Conservation (phyloP, 2,888 invertebrate genomes). For the Drosophila meridionalis region DNA sequence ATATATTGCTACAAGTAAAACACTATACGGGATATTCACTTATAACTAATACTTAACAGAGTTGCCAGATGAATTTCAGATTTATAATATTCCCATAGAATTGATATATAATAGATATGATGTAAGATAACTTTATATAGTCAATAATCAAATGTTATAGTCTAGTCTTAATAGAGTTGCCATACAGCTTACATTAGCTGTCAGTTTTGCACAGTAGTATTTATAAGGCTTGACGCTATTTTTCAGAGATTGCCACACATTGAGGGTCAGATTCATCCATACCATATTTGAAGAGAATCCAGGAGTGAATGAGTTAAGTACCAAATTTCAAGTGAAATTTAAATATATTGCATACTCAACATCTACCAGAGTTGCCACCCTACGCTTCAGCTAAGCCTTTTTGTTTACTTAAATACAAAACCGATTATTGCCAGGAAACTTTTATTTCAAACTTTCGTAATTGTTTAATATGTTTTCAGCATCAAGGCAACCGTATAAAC, state of each 20-base stretch:
- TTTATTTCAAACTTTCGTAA: neutral
- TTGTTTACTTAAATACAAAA: slow-evolving; percentile 1
- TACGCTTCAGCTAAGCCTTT: neutral
- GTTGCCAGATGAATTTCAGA: neutral
- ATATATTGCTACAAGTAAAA: too few relatives aligned
- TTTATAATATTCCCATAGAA: too few relatives aligned
- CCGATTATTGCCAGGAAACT: neutral
- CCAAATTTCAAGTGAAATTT: neutral
- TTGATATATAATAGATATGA: too few relatives aligned
- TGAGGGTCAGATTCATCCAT: too few relatives aligned
- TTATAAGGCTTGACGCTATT: too few relatives aligned
- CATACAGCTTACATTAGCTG: too few relatives aligned
- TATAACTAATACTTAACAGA: neutral
- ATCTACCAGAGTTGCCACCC: neutral
- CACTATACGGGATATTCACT: neutral
- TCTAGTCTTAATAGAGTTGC: too few relatives aligned
- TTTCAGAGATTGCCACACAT: neutral
- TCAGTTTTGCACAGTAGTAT: too few relatives aligned
- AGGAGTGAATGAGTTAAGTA: neutral
- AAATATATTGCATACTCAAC: neutral
- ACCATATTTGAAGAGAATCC: neutral
- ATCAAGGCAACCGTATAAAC: slow-evolving; percentile 24
- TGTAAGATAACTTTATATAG: too few relatives aligned
- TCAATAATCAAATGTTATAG: too few relatives aligned
- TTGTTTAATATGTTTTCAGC: slow-evolving; percentile 9